These are phyloP conservation scores for Pelochelys cantorii DNA, from an alignment of 2,797 vertebrate species.

Conservation along the genomic window DNA sequence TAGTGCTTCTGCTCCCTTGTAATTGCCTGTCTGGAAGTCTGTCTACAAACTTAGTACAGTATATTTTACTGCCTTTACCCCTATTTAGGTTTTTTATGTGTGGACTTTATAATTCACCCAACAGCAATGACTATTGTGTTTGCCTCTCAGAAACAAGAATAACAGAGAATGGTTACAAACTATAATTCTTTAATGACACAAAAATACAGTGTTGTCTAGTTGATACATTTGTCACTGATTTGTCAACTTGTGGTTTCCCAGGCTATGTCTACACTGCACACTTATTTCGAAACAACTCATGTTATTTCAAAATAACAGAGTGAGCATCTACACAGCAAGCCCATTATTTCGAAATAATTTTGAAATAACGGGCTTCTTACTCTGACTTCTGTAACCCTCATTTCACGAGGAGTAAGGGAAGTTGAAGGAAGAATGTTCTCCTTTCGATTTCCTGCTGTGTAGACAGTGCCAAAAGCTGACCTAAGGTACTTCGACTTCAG, in stretches of 20 bases:
- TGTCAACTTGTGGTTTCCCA: neutral
- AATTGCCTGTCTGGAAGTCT: constrained; percentile 75
- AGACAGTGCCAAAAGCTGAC: too few species aligned
- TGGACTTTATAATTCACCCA: neutral
- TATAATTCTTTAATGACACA: neutral
- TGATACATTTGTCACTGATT: neutral
- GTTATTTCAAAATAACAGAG: too few species aligned
- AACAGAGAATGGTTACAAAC: neutral
- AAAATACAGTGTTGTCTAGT: neutral
- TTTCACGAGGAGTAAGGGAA: too few species aligned
- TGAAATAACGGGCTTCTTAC: too few species aligned
- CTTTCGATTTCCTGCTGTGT: too few species aligned
- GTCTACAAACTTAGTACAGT: constrained; percentile 61
- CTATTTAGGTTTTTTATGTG: constrained; percentile 67
- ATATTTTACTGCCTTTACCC: constrained; percentile 74
- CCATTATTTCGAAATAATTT: too few species aligned
- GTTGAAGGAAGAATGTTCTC: too few species aligned
- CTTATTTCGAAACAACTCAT: too few species aligned
- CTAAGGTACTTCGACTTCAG: too few species aligned
- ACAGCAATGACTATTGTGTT: neutral
- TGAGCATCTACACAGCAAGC: too few species aligned
- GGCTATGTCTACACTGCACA: too few species aligned
- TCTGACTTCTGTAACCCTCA: too few species aligned
- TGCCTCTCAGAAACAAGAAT: neutral
- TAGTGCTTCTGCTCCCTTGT: constrained; percentile 71